Evolutionary conservation across 2,797 vertebrate species (phyloP).

Genomic region (Clarias pachynema): DNA sequence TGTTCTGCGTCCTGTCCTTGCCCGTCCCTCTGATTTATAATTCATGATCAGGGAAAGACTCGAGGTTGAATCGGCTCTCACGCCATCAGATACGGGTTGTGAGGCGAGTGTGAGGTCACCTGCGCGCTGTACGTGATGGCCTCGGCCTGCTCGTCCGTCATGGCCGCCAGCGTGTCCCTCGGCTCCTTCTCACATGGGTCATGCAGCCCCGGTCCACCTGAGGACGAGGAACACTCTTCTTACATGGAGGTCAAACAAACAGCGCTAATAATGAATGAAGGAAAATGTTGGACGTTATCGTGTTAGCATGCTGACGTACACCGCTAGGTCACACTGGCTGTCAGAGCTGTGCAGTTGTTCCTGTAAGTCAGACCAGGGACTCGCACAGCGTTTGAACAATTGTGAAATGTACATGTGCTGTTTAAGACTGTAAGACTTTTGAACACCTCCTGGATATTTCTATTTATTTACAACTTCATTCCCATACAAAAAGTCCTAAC

Average conservation of each 20-base stretch:
- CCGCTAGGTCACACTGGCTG: too few relatives aligned
- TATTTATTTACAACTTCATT: too few relatives aligned
- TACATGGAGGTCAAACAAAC: not conserved
- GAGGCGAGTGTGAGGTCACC: slow-evolving; percentile 68
- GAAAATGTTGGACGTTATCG: not conserved
- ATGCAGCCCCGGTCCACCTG: slow-evolving; percentile 93
- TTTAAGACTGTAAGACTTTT: too few relatives aligned
- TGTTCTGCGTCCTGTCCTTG: not conserved
- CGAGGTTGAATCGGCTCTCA: not conserved
- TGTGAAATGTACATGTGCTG: too few relatives aligned
- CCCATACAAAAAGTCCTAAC: too few relatives aligned
- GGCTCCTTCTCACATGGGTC: slow-evolving; percentile 96
- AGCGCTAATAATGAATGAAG: slow-evolving; percentile 7
- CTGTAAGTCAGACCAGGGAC: not conserved
- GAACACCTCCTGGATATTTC: too few relatives aligned
- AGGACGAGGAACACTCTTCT: slow-evolving; percentile 39
- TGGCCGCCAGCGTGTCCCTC: slow-evolving; percentile 86
- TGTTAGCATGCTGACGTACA: not conserved
- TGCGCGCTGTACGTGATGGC: slow-evolving; percentile 93
- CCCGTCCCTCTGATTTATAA: not conserved
- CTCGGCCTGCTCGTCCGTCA: slow-evolving; percentile 92
- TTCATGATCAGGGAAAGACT: slow-evolving; percentile 15
- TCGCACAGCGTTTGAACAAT: too few relatives aligned
- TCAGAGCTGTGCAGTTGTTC: not conserved
- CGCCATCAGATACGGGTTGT: not conserved